These are phyloP conservation scores for Oppia nitens DNA, from an alignment of 1,140 invertebrate genomes.

Conservation along the genomic window DNA sequence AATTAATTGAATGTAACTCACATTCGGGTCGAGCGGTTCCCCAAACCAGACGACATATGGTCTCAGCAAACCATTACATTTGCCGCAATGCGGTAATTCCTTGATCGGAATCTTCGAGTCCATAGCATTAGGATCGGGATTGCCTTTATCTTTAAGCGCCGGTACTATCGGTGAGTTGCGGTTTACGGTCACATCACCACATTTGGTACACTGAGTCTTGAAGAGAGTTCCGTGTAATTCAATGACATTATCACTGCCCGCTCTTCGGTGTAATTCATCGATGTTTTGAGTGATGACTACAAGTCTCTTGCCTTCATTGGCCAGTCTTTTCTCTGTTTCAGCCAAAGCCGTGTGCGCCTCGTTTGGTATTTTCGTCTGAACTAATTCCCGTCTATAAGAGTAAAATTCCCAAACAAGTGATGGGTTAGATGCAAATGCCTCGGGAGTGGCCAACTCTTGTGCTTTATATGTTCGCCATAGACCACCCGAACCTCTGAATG, in stretches of 20 bases:
- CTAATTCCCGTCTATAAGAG: conserved; percentile 49
- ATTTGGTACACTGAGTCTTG: conserved; percentile 62
- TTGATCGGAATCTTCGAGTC: conserved; percentile 43
- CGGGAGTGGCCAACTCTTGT: conserved; percentile 43
- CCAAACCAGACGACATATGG: conserved; percentile 84
- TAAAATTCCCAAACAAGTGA: conserved; percentile 64
- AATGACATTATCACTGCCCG: conserved; percentile 62
- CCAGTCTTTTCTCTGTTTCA: conserved; percentile 46
- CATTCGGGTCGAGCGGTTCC: conserved; percentile 45
- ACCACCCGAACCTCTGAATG: conserved; percentile 56
- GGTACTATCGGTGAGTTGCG: conserved; percentile 62
- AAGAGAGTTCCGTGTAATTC: conserved; percentile 79
- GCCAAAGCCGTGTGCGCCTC: conserved; percentile 60
- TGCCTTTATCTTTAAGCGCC: conserved; percentile 40
- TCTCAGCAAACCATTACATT: conserved; percentile 52
- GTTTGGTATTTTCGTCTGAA: conserved; percentile 44
- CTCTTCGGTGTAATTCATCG: conserved; percentile 75
- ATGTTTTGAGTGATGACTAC: conserved; percentile 89
- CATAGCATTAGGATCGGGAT: conserved; percentile 30
- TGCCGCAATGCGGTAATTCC: conserved; percentile 47
- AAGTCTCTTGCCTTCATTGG: conserved; percentile 38
- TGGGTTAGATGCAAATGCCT: conserved; percentile 45
- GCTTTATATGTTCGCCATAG: conserved; percentile 55
- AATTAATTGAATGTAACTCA: not conserved
- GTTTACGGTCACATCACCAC: conserved; percentile 48